A percentile compares a stretch with the other conserved stretches of the same genome.
These are phyloP conservation scores for Trididemnum nubilum DNA, from an alignment of 23 tunicate genomes.

Conservation along the genomic window DNA sequence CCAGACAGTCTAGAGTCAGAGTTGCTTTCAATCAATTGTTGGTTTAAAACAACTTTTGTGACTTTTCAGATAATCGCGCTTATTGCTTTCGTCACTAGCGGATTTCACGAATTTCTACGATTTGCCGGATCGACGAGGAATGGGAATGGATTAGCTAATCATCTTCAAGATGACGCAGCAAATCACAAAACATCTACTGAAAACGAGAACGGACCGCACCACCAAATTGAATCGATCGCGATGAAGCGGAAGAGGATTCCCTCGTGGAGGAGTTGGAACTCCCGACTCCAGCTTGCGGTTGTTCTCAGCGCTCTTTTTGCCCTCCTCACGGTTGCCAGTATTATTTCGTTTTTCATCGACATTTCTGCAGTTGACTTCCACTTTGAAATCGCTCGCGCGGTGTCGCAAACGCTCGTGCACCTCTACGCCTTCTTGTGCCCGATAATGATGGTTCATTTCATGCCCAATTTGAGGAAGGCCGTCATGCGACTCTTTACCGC, in stretches of 20 bases:
- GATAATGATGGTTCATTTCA: conserved; percentile 34
- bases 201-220: too few species aligned
- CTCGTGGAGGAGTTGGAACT: conserved; percentile 26
- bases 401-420: conserved; percentile 8
- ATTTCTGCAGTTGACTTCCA: neutral
- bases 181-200: too few species aligned
- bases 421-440: conserved; percentile 59
- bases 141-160: too few species aligned
- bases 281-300: conserved; percentile 40
- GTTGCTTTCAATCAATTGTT: too few species aligned
- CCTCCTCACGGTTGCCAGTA: conserved; percentile 25
- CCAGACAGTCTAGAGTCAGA: too few species aligned
- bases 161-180: too few species aligned
- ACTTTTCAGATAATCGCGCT: neutral
- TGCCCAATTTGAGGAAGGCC: conserved; percentile 43
- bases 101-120: neutral
- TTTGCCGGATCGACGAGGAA: too few species aligned
- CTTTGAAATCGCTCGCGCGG: conserved; percentile 6
- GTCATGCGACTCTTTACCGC: conserved; percentile 3
- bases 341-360: conserved; percentile 40
- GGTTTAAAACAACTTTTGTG: too few species aligned
- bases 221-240: too few species aligned
- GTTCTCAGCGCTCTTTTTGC: conserved; percentile 17
- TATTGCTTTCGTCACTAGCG: neutral
- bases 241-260: neutral